Conservation (phyloP, 2,888 invertebrate species). For the Eristalis pertinax region DNA sequence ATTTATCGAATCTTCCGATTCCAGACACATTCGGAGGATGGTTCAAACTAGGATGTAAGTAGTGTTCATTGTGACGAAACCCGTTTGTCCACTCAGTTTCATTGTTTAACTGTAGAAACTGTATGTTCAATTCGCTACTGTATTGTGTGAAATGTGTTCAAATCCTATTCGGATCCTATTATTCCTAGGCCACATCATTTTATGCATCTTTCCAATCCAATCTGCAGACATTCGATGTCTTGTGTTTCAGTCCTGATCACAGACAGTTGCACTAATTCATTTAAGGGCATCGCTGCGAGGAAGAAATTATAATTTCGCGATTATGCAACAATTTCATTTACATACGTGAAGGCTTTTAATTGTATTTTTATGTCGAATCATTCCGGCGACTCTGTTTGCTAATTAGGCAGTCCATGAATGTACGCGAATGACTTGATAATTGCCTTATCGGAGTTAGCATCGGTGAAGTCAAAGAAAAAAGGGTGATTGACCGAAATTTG, state of each 20-base stretch:
- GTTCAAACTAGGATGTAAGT: slow-evolving; percentile 91
- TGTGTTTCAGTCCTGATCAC: background rate
- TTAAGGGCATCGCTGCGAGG: background rate
- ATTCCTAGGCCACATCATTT: background rate
- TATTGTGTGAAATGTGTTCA: background rate
- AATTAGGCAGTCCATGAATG: background rate
- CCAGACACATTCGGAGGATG: slow-evolving; percentile 92
- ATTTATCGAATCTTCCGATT: slow-evolving; percentile 91
- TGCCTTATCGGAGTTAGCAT: background rate
- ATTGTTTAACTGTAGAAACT: background rate
- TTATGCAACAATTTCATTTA: slow-evolving; percentile 44
- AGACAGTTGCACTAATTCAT: background rate
- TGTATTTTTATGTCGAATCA: slow-evolving; percentile 31
- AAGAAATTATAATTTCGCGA: slow-evolving; percentile 1
- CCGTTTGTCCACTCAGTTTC: background rate
- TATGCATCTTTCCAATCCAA: background rate
- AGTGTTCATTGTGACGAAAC: background rate
- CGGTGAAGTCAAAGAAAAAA: background rate
- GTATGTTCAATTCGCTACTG: background rate
- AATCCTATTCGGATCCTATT: background rate
- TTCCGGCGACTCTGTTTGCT: background rate
- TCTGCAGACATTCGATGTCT: background rate
- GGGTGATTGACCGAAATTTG: background rate
- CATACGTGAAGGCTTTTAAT: background rate
- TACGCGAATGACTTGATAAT: background rate